Base-by-base conservation (phyloP, 92 coral and sea anemone genomes). In the Paramuricea clavata region DNA sequence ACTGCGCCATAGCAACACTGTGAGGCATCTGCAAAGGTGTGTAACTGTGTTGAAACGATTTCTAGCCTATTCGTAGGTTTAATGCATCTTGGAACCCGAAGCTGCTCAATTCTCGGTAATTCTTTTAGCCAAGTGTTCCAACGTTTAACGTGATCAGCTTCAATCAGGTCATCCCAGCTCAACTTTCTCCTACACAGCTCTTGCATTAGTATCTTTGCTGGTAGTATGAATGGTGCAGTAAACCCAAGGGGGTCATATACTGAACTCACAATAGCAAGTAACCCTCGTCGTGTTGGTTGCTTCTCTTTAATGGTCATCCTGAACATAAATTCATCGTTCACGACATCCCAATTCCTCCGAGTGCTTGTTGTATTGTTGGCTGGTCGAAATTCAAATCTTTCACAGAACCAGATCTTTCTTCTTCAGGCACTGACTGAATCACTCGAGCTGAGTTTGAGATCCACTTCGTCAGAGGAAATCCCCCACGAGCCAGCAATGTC, bases 1-100 rank as follows among this genome's bases (percentile, higher is more conserved):
- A 81, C 86, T 2, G 90, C 93, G 17, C 93, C 88, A 52, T 71
- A 86, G 17, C 87, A 88, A 28, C 35, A 9, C 28, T 82, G 86
- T 16, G 78, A 82, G 8, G 86, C 86, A 31, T 82, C 86, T 11
- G 78, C 77, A 13, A 82, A 82, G 47, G 42, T 30, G 27, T 69
- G 76, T 19, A 69, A 41, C 76, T 69, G 43, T 2, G 7, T 30
- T 2, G 76, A 9, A 69, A 1, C 5, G 23, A 19, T n/a, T n/a
- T n/a, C n/a, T n/a, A n/a, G n/a, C n/a, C n/a, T n/a, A n/a, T n/a
- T n/a, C n/a, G n/a, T n/a, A n/a, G n/a, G n/a, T n/a, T n/a, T n/a
- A n/a, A n/a, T n/a, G n/a, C n/a, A 65, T 26, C 72, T 65, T 3
- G 72, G 32, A 3, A 65, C 33, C 2, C 33, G 30, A 65, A 65